Evolutionary conservation across 2,888 invertebrate genomes (phyloP), one percentile per base, ranked within the genome.

Genomic region (Invenusta paracnida): DNA sequence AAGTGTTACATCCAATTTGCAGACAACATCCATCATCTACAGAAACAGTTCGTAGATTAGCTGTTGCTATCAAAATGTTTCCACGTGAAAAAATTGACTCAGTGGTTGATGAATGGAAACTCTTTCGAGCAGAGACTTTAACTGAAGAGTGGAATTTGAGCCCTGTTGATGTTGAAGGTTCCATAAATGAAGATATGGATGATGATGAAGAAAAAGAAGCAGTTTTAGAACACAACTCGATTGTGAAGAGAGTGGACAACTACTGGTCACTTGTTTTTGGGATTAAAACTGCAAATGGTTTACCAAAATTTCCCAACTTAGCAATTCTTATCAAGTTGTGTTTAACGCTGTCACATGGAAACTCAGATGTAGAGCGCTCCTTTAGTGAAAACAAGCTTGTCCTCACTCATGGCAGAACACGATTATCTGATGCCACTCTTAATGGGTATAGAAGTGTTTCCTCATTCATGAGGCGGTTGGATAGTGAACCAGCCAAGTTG

Each of bases 71-170:
- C 82, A 82, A 82, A 30, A 29, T 82, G 29, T 82, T 82, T 30
- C 82, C 82, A 29, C 82, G 28, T 25, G 27, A 82, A 82, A 2
- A 82, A 29, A 82, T 82, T 82, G 82, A 82, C 82, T 30, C 30
- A 29, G 29, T 82, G 31, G 31, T 82, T 2, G 82, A 79, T 79
- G 79, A 79, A 27, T 79, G 79, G 84, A 67, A 30, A 73, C 81
- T 81, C 25, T 87, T 29, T 17, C 84, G 84, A 79, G 29, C 5
- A 82, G 85, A 29, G 29, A 81, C 85, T 73, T 82, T 85, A 82
- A 5, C 67, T 13, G 73, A 73, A 73, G 73, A 73, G 73, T 73
- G 73, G 73, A 73, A 73, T 73, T 73, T 73, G 73, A 73, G 73
- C 73, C 73, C 73, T 73, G 73, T 73, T 73, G 73, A 73, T 73